A percentile compares a stretch with the other conserved stretches of the same genome.
phyloP scores from a whole-genome alignment of 2,888 invertebrate species.

The Elysia crispata region DNA sequence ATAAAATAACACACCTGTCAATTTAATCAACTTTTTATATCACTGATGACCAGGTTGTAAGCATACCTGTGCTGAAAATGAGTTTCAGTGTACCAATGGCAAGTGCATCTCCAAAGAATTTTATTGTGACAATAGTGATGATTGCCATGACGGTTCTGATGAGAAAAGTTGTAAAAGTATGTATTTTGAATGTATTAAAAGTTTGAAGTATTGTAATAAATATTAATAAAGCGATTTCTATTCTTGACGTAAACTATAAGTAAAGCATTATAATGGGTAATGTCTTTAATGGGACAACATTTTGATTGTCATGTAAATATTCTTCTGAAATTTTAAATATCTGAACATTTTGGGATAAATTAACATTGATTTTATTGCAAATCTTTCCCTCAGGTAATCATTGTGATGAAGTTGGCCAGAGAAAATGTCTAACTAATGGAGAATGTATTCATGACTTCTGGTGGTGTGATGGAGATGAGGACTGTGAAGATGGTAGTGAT shows the following conservation, averaged over 20 bases:
- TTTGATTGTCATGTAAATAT: too few species aligned
- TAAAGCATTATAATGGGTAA: too few species aligned
- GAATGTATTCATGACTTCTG: slow-evolving; percentile 61
- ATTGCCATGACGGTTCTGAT: slow-evolving; percentile 52
- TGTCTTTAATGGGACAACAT: too few species aligned
- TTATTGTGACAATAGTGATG: slow-evolving; percentile 47
- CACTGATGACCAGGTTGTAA: slow-evolving; percentile 3
- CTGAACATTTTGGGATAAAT: too few species aligned
- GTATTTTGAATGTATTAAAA: slow-evolving; percentile 1
- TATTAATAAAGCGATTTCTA: too few species aligned
- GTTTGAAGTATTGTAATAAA: too few species aligned
- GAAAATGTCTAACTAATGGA: slow-evolving; percentile 38
- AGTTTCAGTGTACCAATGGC: slow-evolving; percentile 46
- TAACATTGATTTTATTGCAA: too few species aligned
- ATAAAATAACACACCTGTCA: too few species aligned
- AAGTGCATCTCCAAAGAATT: slow-evolving; percentile 47
- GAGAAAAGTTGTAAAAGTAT: slow-evolving; percentile 47
- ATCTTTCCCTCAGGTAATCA: background rate
- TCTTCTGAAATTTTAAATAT: too few species aligned
- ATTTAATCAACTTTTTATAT: background rate
- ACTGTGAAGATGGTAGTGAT: slow-evolving; percentile 64
- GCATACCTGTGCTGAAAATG: slow-evolving; percentile 38
- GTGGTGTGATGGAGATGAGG: slow-evolving; percentile 66
- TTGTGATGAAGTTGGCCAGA: slow-evolving; percentile 9
- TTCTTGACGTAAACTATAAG: too few species aligned